Base-by-base conservation (phyloP, 2,797 vertebrate genomes). In the Semotilus atromaculatus region DNA sequence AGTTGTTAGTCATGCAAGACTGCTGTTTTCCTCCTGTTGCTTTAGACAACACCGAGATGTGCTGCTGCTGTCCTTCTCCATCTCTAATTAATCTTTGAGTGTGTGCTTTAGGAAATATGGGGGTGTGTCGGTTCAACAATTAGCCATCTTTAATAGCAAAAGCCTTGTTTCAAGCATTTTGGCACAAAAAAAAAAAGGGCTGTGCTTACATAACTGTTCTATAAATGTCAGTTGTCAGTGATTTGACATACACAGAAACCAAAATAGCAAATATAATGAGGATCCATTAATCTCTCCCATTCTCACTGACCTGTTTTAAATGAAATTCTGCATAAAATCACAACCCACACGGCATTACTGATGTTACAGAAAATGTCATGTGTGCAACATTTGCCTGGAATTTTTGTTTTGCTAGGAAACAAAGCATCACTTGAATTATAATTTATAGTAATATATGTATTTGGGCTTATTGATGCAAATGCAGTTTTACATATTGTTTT, bases 401-500 rank as follows among this genome's bases (percentile, higher is more conserved):
- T 23, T 36, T 21, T 21, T 23, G 13, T 58, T 62, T 34, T 73
- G 2, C 26, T 45, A 38, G n/a, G 48, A 82, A 73, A 43, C 26
- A 21, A 70, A 55, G 64, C 78, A 68, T 80, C 64, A 58, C 48
- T 70, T 40, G 43, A 82, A 66, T 66, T 5, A 23, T 0, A 53
- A 66, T 51, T 66, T 53, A 4, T 7, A 26, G 31, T 48, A 62
- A 62, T 58, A 62, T 58, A 82, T 74, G 81, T 66, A 26, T 82
- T 73, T 82, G 23, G 31, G 43, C 31, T 66, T 82, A 66, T 75
- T 82, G 26, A 75, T 38, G 58, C 81, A 38, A 82, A 75, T 34
- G 66, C 4, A 18, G 21, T 64, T 62, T 82, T 60, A 62, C 38
- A 82, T 51, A 7, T 60, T n/a, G 53, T 73, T 74, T 73, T 82